phyloP scores from a whole-genome alignment of 2,888 invertebrate species.

The Drosophila demipolita region DNA sequence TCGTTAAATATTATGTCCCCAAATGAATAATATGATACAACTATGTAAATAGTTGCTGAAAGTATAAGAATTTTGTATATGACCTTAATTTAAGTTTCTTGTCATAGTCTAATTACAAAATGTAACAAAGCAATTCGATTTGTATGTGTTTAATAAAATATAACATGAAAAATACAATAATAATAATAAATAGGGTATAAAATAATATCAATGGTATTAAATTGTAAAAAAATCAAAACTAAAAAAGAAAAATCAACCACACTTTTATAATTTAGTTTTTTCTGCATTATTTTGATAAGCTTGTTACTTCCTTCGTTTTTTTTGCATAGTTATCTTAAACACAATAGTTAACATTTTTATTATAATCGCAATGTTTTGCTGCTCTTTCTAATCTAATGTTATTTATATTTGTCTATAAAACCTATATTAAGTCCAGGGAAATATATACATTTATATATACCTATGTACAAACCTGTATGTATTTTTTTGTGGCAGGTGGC shows the following conservation, averaged over 20 bases:
- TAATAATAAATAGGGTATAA: no score
- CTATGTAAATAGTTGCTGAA: neutral
- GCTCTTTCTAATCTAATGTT: neutral
- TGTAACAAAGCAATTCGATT: neutral
- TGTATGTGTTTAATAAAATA: no score
- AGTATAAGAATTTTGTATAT: neutral
- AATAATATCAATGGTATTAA: neutral
- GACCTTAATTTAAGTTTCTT: neutral
- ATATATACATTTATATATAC: neutral
- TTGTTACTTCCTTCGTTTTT: neutral
- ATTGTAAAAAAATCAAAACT: neutral
- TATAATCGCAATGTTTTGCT: neutral
- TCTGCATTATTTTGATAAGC: neutral
- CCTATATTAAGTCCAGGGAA: neutral
- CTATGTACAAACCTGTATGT: neutral
- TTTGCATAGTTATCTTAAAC: neutral
- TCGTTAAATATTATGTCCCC: neutral
- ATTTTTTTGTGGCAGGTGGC: slow-evolving; percentile 1
- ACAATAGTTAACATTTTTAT: neutral
- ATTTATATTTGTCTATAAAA: neutral
- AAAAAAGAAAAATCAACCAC: no score
- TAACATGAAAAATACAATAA: neutral
- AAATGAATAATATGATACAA: neutral
- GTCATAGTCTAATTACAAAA: neutral
- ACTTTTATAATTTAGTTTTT: no score